phyloP scores from a whole-genome alignment of 2,888 invertebrate species.

The Metallyticus violacea region DNA sequence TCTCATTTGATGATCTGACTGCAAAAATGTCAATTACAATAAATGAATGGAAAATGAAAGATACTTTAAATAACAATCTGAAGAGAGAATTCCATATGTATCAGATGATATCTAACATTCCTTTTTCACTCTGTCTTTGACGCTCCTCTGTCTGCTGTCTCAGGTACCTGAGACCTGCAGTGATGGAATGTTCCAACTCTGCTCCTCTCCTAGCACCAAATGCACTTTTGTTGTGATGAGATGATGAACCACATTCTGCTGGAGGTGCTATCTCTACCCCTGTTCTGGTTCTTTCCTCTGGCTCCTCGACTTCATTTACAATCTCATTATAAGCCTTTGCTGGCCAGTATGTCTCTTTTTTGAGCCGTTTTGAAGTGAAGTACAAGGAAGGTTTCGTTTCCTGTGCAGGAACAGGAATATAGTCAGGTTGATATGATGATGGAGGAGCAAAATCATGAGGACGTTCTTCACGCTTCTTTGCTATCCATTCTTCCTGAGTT shows the following conservation, averaged over 20 bases:
- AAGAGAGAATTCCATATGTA: no score
- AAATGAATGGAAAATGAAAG: no score
- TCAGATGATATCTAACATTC: conserved; percentile 35
- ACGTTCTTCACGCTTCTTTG: conserved; percentile 70
- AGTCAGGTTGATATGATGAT: conserved; percentile 26
- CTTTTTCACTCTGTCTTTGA: conserved; percentile 46
- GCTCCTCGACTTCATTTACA: background rate
- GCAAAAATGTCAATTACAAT: no score
- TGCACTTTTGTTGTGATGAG: background rate
- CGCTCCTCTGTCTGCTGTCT: conserved; percentile 54
- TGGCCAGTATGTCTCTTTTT: conserved; percentile 16
- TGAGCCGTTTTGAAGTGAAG: conserved; percentile 9
- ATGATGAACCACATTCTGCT: conserved; percentile 53
- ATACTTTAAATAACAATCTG: no score
- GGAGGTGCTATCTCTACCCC: conserved; percentile 64
- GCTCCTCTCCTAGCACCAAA: background rate
- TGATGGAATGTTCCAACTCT: conserved; percentile 54
- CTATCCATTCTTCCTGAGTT: conserved; percentile 74
- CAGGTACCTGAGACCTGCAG: conserved; percentile 54
- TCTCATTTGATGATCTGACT: no score
- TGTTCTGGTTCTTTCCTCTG: conserved; percentile 33
- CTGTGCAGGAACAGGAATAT: conserved; percentile 45
- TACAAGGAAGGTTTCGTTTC: background rate
- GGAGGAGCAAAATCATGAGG: conserved; percentile 77
- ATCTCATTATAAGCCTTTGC: no score